Evolutionary conservation across 2,113 vertebrate species (phyloP), one percentile per base, ranked within the genome.

Genomic region (Brachypteracias leptosomus): DNA sequence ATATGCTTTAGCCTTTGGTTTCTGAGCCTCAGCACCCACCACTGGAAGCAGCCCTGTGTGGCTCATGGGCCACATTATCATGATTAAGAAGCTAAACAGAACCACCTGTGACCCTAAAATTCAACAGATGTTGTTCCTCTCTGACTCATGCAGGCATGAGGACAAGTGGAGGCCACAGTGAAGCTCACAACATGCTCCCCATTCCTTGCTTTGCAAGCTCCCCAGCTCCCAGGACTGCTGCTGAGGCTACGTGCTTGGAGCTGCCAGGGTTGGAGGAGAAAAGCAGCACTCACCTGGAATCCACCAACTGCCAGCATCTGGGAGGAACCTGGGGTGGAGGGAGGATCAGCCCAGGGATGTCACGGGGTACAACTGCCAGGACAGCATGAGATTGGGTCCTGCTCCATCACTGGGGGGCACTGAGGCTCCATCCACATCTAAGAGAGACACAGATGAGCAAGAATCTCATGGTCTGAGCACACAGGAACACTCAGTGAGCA

Each of bases 21-120:
- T 24, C 40, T 16, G 9, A 36, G 12, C 36, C 57, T 49, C 51
- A 31, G 61, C 9, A 62, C 66, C 46, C 80, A 52, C 42, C 4
- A 0, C 35, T 44, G 38, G 21, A 59, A 76, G 46, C 35, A 44
- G 65, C 65, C 70, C 31, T 22, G 21, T 36, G 55, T 66, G 47
- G 18, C 20, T 35, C 62, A 16, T 65, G 47, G 77, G 31, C 71
- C 75, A 66, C 0, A 2, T 49, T 31, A 11, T 63, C 51, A 49
- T 6, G 0, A 52, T 16, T 18, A 54, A 38, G 35, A 38, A 66
- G 31, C 62, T 89, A 93, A 96, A 66, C 71, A 55, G 74, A 94
- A 36, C 90, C 95, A 91, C 42, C 35, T 83, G 93, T 35, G 42
- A 62, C 71, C 90, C 93, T 78, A 65, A 77, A 67, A 65, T 78